These are phyloP conservation scores for Bambusicola thoracicus DNA, from an alignment of 2,113 vertebrate species.

Conservation along the genomic window DNA sequence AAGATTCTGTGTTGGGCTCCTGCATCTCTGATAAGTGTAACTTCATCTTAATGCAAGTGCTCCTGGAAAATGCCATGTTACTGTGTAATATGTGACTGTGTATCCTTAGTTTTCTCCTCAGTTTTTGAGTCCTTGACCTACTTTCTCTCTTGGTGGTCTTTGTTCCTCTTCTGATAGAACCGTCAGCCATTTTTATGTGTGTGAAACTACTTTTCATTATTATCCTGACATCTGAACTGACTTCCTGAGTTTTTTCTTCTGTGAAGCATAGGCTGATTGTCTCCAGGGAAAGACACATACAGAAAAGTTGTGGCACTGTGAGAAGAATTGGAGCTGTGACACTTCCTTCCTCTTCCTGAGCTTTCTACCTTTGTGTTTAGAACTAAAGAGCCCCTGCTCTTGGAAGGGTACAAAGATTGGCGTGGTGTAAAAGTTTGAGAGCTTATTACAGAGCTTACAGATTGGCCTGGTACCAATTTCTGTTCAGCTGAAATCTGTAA, in stretches of 20 bases:
- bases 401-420: background rate
- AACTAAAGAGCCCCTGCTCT: background rate
- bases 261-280: background rate
- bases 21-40: background rate
- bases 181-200: fast-evolving
- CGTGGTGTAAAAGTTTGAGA: background rate
- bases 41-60: background rate
- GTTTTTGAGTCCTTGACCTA: background rate
- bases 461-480: background rate
- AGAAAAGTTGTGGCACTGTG: background rate
- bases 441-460: background rate
- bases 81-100: no score
- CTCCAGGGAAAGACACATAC: background rate
- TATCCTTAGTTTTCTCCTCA: background rate
- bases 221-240: background rate
- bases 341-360: background rate
- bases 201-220: background rate
- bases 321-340: background rate
- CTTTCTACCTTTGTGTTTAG: constrained; percentile 8
- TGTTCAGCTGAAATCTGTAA: constrained; percentile 15
- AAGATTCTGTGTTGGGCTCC: background rate
- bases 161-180: background rate
- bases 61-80: background rate
- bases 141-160: background rate
- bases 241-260: background rate